A percentile compares a stretch with the other conserved stretches of the same genome.
These are phyloP conservation scores for Carassius gibelio DNA, from an alignment of 2,113 vertebrate species.

Conservation along the genomic window DNA sequence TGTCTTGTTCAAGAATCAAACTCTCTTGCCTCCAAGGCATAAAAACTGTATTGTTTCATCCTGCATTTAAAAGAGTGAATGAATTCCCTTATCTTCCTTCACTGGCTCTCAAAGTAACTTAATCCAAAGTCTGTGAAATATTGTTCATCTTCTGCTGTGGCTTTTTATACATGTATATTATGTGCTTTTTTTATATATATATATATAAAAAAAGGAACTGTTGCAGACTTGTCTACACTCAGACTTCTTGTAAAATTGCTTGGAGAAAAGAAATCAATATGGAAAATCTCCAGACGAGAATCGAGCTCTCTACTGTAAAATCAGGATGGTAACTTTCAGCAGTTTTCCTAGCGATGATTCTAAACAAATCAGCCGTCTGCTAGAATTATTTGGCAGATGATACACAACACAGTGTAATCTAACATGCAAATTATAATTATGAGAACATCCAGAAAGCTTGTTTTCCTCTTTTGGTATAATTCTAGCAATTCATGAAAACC, in stretches of 20 bases:
- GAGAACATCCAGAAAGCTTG: not conserved
- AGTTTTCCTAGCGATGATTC: not conserved
- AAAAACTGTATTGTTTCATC: slow-evolving; percentile 72
- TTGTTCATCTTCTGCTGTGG: slow-evolving; percentile 48
- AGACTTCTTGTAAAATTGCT: not conserved
- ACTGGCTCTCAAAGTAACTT: slow-evolving; percentile 40
- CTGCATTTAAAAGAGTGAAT: slow-evolving; percentile 69
- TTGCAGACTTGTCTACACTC: slow-evolving; percentile 10
- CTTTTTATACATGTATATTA: slow-evolving; percentile 12
- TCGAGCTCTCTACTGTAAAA: not conserved
- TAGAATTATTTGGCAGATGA: not conserved
- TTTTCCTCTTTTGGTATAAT: not conserved
- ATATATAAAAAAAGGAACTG: not conserved
- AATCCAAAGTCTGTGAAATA: slow-evolving; percentile 39
- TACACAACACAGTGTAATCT: not conserved
- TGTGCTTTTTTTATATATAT: not conserved
- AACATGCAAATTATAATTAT: not conserved
- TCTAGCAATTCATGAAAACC: not conserved
- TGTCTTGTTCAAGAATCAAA: slow-evolving; percentile 24
- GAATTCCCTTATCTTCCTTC: slow-evolving; percentile 64
- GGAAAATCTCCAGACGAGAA: not conserved
- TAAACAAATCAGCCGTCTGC: not conserved
- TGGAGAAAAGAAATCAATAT: not conserved
- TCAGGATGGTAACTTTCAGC: not conserved
- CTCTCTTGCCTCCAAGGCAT: slow-evolving; percentile 59